Base-by-base conservation (phyloP, 2,113 vertebrate genomes). In the Isichthys henryi region DNA sequence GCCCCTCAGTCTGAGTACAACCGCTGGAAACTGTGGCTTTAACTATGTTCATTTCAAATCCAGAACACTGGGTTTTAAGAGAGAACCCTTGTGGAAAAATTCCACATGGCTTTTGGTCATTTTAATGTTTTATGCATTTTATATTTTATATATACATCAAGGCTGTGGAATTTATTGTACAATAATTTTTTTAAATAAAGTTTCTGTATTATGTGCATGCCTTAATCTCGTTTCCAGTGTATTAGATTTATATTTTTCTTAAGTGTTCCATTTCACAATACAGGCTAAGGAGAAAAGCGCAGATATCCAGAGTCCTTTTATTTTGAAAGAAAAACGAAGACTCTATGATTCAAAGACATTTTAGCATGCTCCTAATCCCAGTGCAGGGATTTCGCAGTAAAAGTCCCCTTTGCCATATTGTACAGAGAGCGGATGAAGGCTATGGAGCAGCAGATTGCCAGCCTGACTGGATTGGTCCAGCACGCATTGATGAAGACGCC, bases 371-470 rank as follows among this genome's bases (percentile, higher is more conserved):
- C 45, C 82, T 46, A 46, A 43, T 84, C 13, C 13, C 82, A 46
- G 49, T 7, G 48, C 3, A 53, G n/a, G 45, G 49, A 52, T 23
- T 31, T 86, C 85, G 53, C 1, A 52, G 27, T 52, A 86, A 86
- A 52, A 17, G 46, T 35, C 49, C 49, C 49, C 45, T 15, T 52
- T 50, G 52, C 46, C 93, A 8, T 96, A 91, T 97, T 94, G 96
- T 93, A 91, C 96, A 99, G 98, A 96, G 96, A 98, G 93, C 96
- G 97, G 94, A 98, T 99, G 96, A 98, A 97, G 95, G 97, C 96
- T 93, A 98, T 99, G 97, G 98, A 99, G 95, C 96, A 97, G 95
- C 98, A 98, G 96, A 98, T 99, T 93, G 97, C 98, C 94, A 98
- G 97, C 94, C 95, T 99, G 93, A 97, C 98, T 93, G 97, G 97